phyloP scores from a whole-genome alignment of 1,140 invertebrate genomes.

The Temnothorax curvispinosus region DNA sequence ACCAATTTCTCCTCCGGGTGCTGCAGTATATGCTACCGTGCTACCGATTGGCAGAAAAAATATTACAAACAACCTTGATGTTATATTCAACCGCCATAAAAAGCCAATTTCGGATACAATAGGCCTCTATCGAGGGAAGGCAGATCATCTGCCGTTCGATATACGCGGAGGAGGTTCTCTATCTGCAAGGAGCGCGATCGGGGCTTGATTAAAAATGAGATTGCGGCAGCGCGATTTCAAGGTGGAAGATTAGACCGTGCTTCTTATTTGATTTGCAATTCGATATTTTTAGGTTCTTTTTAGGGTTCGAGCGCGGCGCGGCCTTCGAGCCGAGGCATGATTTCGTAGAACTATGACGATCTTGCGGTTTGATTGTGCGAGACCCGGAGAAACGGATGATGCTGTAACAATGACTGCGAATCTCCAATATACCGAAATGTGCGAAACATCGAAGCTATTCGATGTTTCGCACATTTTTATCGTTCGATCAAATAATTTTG shows the following conservation, averaged over 20 bases:
- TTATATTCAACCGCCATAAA: slow-evolving; percentile 78
- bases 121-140: slow-evolving; percentile 52
- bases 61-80: slow-evolving; percentile 76
- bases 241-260: slow-evolving; percentile 76
- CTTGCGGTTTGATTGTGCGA: slow-evolving; percentile 52
- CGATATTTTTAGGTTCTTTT: slow-evolving; percentile 67
- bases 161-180: slow-evolving; percentile 57
- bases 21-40: slow-evolving; percentile 32
- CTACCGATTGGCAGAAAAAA: slow-evolving; percentile 64
- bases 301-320: slow-evolving; percentile 22
- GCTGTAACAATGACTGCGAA: neutral
- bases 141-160: slow-evolving; percentile 72
- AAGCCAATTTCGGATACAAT: slow-evolving; percentile 80
- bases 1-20: slow-evolving; percentile 66
- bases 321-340: slow-evolving; percentile 7
- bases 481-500: neutral
- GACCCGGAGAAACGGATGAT: neutral
- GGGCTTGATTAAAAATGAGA: slow-evolving; percentile 81
- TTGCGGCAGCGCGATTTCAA: slow-evolving; percentile 77
- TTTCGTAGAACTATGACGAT: slow-evolving; percentile 57
- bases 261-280: slow-evolving; percentile 81
- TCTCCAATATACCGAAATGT: neutral
- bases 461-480: neutral
- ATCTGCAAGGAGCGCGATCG: slow-evolving; percentile 72
- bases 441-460: no score